Evolutionary conservation across 2,888 invertebrate species (phyloP).

Genomic region (Watsonalla cultraria): DNA sequence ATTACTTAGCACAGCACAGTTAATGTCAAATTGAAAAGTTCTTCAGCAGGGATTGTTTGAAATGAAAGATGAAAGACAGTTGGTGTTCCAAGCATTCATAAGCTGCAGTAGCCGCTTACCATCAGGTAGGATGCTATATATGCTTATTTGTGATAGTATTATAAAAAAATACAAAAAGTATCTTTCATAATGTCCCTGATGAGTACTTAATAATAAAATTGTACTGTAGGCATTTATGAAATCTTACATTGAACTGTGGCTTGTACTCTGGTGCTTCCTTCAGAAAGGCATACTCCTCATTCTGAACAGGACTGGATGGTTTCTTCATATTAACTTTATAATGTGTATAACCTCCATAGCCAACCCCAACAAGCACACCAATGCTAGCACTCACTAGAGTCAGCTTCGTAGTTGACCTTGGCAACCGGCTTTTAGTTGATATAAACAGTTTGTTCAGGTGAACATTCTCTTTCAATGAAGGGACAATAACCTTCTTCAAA

Average conservation of each 20-base stretch:
- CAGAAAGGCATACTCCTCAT: slow-evolving; percentile 64
- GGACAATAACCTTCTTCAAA: slow-evolving; percentile 49
- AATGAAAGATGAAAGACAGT: too few relatives aligned
- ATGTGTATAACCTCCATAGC: slow-evolving; percentile 75
- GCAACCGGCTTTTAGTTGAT: slow-evolving; percentile 54
- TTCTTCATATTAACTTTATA: slow-evolving; percentile 66
- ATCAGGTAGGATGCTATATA: too few relatives aligned
- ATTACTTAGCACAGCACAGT: too few relatives aligned
- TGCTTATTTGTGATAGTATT: too few relatives aligned
- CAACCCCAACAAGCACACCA: slow-evolving; percentile 77
- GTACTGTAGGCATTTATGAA: neutral
- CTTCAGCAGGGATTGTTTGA: too few relatives aligned
- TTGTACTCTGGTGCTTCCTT: slow-evolving; percentile 68
- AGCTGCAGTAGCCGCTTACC: too few relatives aligned
- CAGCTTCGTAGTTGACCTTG: slow-evolving; percentile 66
- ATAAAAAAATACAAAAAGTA: too few relatives aligned
- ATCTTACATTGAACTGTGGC: slow-evolving; percentile 71
- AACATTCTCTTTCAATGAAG: slow-evolving; percentile 49
- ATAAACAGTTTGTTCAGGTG: slow-evolving; percentile 44
- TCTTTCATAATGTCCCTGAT: too few relatives aligned
- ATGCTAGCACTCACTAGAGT: slow-evolving; percentile 79
- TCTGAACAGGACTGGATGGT: slow-evolving; percentile 35
- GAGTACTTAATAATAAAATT: too few relatives aligned
- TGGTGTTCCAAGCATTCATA: too few relatives aligned
- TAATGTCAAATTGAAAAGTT: too few relatives aligned